Percentiles rank a stretch among this genome's conserved stretches.
These are phyloP conservation scores for Pharmacophagus antenor DNA, from an alignment of 2,888 invertebrate genomes.

Conservation along the genomic window DNA sequence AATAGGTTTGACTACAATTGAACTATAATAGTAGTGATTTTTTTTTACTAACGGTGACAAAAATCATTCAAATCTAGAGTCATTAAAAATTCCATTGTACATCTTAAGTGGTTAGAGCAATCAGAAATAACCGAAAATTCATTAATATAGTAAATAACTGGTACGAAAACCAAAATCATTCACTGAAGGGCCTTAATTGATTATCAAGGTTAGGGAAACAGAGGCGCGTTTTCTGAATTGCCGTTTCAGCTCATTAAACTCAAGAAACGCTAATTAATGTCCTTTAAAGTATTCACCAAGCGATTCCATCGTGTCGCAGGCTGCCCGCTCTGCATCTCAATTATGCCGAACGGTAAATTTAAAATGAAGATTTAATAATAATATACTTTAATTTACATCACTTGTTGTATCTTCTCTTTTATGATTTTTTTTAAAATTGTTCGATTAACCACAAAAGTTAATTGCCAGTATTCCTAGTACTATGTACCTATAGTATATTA, in stretches of 20 bases:
- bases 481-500: no score
- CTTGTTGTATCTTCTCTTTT: background rate
- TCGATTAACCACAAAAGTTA: background rate
- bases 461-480: background rate
- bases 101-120: no score
- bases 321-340: constrained; percentile 51
- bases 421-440: background rate
- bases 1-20: no score
- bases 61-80: no score
- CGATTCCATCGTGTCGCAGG: constrained; percentile 51
- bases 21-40: no score
- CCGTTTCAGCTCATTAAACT: constrained; percentile 62
- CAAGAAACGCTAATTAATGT: constrained; percentile 65
- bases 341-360: constrained; percentile 41
- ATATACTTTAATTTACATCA: constrained; percentile 17
- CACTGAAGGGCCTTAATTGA: constrained; percentile 34
- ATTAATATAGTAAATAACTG: no score
- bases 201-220: constrained; percentile 42
- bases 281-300: constrained; percentile 62
- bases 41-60: no score
- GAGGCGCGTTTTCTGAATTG: constrained; percentile 37
- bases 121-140: no score
- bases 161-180: constrained; percentile 31
- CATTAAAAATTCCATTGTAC: no score
- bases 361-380: constrained; percentile 14